Conservation (phyloP, 2,797 vertebrate genomes). For the Argyrosomus regius region DNA sequence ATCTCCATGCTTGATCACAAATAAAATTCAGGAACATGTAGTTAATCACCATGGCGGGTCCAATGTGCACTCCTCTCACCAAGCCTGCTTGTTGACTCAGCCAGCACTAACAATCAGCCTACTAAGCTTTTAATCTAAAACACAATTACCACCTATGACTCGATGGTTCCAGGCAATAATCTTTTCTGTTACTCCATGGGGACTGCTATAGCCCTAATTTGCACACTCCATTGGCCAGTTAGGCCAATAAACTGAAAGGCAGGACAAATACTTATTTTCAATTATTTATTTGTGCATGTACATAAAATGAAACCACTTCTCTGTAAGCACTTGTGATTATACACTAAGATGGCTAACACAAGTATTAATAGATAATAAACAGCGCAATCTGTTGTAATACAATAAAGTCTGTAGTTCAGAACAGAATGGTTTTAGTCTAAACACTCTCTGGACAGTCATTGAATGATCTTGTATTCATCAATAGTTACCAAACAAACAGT, state of each 20-base stretch:
- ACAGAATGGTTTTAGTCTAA: conserved; percentile 17
- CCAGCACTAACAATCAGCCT: conserved; percentile 58
- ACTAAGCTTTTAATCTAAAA: conserved; percentile 78
- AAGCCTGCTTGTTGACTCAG: conserved; percentile 61
- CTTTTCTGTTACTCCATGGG: conserved; percentile 54
- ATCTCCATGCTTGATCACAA: conserved; percentile 69
- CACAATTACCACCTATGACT: conserved; percentile 77
- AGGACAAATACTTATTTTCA: conserved; percentile 36
- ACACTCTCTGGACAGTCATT: not conserved
- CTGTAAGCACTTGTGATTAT: conserved; percentile 15
- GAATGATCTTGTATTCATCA: conserved; percentile 19
- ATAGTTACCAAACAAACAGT: conserved; percentile 16
- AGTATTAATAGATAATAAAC: conserved; percentile 20
- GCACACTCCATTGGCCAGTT: conserved; percentile 47
- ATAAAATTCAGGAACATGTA: conserved; percentile 69
- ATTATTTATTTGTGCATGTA: conserved; percentile 34
- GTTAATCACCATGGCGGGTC: conserved; percentile 61
- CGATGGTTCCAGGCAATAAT: conserved; percentile 58
- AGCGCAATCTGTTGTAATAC: not conserved
- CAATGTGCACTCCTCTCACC: conserved; percentile 42
- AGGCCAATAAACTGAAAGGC: conserved; percentile 35
- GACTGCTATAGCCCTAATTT: conserved; percentile 43
- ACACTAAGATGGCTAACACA: not conserved
- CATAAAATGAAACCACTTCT: conserved; percentile 23
- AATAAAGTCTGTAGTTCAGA: not conserved